Evolutionary conservation across 2,113 vertebrate genomes (phyloP), one percentile per base, ranked within the genome.

Genomic region (Chloropsis hardwickii): DNA sequence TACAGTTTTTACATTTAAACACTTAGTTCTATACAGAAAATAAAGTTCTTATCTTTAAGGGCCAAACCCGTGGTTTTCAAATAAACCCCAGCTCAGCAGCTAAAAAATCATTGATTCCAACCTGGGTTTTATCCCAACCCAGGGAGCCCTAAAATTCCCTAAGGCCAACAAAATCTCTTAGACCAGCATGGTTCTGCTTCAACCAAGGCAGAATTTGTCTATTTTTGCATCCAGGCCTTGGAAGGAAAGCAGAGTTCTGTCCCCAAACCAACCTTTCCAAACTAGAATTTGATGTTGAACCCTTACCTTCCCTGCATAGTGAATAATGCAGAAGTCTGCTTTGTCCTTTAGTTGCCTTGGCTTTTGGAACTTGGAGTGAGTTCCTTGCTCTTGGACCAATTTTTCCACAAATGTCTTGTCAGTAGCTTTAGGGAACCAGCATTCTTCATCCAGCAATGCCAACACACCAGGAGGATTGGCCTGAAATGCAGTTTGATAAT

Each of bases 371-470:
- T 99, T 99, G 85, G 98, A 98, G 95, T 99, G 99, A 17, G 99
- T 99, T 70, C 99, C 99, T 97, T 99, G 99, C 91, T 99, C 99
- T 96, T 99, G 99, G 80, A 98, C 99, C 88, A 99, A 94, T 83
- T 99, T 99, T 79, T 99, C 99, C 76, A 99, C 98, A 95, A 99
- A 99, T 5, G 98, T 99, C 96, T 99, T 99, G 95, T 99, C 99
- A 18, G 99, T 99, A 77, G 99, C 99, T 97, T 99, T 99, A 23
- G 99, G 99, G 95, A 99, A 99, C 99, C 99, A 99, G 97, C 99
- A 99, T 90, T 99, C 99, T 93, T 99, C 99, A 95, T 99, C 99
- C 97, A 99, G 96, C 83, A 99, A 96, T 23, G 99, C 99, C 80
- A 99, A 90, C 31, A 99, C 98, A 4, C 99, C 99, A 8, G 99